Evolutionary conservation across 2,113 vertebrate species (phyloP), one percentile per base, ranked within the genome.

Genomic region (Silurus glanis): DNA sequence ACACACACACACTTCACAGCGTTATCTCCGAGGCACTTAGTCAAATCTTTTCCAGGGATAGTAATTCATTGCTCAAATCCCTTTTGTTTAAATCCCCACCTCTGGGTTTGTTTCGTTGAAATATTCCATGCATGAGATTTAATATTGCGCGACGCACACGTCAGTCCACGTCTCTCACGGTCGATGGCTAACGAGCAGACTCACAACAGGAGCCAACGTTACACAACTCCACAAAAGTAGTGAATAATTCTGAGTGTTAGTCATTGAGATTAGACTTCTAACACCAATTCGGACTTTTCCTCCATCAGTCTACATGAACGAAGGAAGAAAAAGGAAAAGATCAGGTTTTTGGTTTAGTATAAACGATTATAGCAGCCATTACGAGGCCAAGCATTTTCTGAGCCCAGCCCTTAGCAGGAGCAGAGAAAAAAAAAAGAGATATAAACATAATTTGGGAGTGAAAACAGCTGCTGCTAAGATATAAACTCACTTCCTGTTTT

Each of bases 61-160:
- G 86, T 45, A 28, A 75, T 87, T 79, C 83, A 53, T 80, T 71
- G 37, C 80, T 80, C 76, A 72, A 85, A 83, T 66, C 66, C 58
- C 19, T 23, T 58, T 51, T 87, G 64, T 89, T 90, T 71, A 85
- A 89, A 89, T 83, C 78, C 82, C 45, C 12, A 75, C 47, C 25
- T 21, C 51, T 69, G 83, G 85, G 80, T 75, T 58, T n/a, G n/a
- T 82, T 76, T 86, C 56, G 83, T 55, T 82, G 25, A 25, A 72
- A 72, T n/a, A 75, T 55, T 76, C 23, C 23, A 4, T 25, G 19
- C 47, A 75, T 2, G 49, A 75, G 47, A 78, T 75, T 85, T 53
- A 61, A 74, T 49, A 74, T 74, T 74, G 19, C 9, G 4, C 47
- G 19, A 47, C 10, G 21, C 10, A 0, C 12, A 8, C 6, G 9